Conservation (phyloP, 2,888 invertebrate genomes). For the Epicampocera succincta region DNA sequence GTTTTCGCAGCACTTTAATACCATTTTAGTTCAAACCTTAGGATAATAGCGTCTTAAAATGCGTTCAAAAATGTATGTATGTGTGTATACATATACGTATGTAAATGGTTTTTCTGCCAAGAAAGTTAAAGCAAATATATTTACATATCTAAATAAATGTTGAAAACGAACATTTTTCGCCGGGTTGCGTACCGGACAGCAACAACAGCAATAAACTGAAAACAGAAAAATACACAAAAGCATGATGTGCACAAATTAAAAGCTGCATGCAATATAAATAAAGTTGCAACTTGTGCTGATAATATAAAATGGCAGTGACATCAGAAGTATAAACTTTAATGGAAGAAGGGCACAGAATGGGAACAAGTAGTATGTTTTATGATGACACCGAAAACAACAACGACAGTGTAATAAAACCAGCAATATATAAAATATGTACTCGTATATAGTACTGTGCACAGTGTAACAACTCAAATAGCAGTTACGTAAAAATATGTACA, state of each 20-base stretch:
- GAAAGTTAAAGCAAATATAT: no score
- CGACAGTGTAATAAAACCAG: conserved; percentile 19
- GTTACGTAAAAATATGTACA: no score
- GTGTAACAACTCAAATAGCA: no score
- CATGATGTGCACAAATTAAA: conserved; percentile 76
- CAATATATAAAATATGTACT: neutral
- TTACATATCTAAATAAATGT: no score
- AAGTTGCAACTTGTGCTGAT: conserved; percentile 72
- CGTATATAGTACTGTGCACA: neutral
- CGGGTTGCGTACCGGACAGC: neutral
- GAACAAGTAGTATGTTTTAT: conserved; percentile 31
- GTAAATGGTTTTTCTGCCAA: no score
- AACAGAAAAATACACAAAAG: conserved; percentile 61
- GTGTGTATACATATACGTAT: no score
- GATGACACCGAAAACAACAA: conserved; percentile 11
- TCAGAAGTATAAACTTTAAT: conserved; percentile 59
- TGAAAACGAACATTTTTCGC: neutral
- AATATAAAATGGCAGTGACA: conserved; percentile 65
- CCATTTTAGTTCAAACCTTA: no score
- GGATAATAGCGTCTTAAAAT: no score
- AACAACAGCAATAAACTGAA: conserved; percentile 10
- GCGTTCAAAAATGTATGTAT: no score
- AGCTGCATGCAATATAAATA: conserved; percentile 70
- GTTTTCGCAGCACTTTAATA: no score
- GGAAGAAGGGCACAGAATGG: conserved; percentile 17